Evolutionary conservation across 1,140 invertebrate genomes (phyloP).

Genomic region (Tachypleus tridentatus): DNA sequence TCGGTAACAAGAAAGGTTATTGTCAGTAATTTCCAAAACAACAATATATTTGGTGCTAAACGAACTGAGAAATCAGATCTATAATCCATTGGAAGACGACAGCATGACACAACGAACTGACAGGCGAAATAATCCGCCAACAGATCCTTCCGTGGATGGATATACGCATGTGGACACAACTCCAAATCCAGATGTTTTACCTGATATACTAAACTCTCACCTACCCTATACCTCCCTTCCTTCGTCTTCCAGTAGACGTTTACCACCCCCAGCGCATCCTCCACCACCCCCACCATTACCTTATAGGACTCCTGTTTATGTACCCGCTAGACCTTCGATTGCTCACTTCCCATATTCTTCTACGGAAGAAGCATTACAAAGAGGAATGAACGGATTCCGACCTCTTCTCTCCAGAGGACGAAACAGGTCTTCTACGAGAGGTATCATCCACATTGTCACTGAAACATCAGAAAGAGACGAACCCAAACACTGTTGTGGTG

Average conservation of each 20-base stretch:
- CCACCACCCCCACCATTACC: slow-evolving; percentile 20
- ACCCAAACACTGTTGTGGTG: slow-evolving; percentile 53
- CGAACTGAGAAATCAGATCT: too few relatives aligned
- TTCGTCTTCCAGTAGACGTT: slow-evolving; percentile 3
- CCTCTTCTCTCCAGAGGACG: slow-evolving; percentile 1
- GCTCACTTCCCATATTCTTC: slow-evolving; percentile 5
- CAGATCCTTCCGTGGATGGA: too few relatives aligned
- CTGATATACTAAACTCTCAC: slow-evolving; percentile 41
- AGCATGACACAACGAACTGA: too few relatives aligned
- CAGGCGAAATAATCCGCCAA: too few relatives aligned
- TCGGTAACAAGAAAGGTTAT: too few relatives aligned
- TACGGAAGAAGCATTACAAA: slow-evolving; percentile 2
- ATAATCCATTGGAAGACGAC: too few relatives aligned
- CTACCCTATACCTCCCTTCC: slow-evolving; percentile 36
- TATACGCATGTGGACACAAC: too few relatives aligned
- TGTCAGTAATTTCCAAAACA: too few relatives aligned
- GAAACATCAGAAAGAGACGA: slow-evolving; percentile 34
- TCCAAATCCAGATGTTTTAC: slow-evolving; percentile 23
- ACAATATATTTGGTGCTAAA: too few relatives aligned
- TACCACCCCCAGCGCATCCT: slow-evolving; percentile 14
- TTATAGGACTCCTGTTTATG: slow-evolving; percentile 2
- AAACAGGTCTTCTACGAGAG: not conserved
- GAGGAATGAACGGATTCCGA: not conserved
- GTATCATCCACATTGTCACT: not conserved
- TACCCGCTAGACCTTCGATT: slow-evolving; percentile 6